Conservation (phyloP, 2,888 invertebrate species). For the Nomada lathburiana region DNA sequence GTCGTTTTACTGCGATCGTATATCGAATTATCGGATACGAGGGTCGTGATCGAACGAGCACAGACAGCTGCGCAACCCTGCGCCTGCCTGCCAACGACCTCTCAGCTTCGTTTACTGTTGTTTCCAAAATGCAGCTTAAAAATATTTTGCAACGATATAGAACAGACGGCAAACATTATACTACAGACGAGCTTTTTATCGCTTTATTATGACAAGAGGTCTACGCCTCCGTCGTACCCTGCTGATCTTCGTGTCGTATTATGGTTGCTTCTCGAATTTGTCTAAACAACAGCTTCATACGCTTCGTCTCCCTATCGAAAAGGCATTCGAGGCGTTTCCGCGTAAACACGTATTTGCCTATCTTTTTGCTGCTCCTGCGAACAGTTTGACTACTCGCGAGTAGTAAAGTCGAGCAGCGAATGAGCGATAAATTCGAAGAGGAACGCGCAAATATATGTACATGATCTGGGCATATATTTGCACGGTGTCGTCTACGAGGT, state of each 20-base stretch:
- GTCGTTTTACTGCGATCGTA: conserved; percentile 59
- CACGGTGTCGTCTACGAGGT: conserved; percentile 42
- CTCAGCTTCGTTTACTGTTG: conserved; percentile 41
- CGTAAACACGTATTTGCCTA: conserved; percentile 10
- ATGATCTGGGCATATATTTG: conserved; percentile 22
- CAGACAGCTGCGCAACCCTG: conserved; percentile 36
- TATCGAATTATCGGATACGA: conserved; percentile 54
- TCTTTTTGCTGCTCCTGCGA: background rate
- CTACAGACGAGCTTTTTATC: conserved; percentile 17
- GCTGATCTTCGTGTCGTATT: too few species aligned
- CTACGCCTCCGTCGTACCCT: background rate
- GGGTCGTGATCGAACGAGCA: conserved; percentile 48
- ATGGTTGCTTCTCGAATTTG: background rate
- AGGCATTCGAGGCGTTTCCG: background rate
- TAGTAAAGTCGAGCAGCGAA: conserved; percentile 42
- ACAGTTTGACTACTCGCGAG: conserved; percentile 5
- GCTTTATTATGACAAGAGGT: conserved; percentile 41
- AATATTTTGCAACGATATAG: conserved; percentile 31
- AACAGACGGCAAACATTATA: conserved; percentile 20
- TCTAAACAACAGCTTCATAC: background rate
- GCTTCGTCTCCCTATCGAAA: background rate
- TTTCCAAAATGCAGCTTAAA: conserved; percentile 55
- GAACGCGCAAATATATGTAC: conserved; percentile 45
- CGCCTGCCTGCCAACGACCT: background rate
- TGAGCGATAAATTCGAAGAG: conserved; percentile 53